Evolutionary conservation across 1,140 invertebrate genomes (phyloP), one percentile per base, ranked within the genome.

Genomic region (Saxidomus purpurata): DNA sequence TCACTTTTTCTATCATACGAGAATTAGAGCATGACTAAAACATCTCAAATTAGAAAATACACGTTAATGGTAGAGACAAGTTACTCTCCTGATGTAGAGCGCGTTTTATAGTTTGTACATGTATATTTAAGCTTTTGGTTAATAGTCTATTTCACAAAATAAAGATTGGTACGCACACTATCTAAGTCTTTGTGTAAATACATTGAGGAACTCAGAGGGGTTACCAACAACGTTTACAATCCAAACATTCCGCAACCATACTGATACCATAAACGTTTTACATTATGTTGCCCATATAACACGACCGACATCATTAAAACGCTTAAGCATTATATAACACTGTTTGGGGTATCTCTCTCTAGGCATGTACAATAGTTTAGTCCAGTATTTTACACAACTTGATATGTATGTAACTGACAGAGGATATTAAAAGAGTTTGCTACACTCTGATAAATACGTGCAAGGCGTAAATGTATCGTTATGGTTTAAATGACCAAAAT

Each of bases 231-330:
- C 19, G n/a, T 79, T 19, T 15, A 13, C 34, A 17, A 59, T 49
- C 74, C 49, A 79, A 13, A 88, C 77, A 74, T 69, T 81, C 76
- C 59, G 59, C 49, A 88, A n/a, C 74, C 86, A 19, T 63, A 55
- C 9, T 34, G 15, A 81, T 36, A 80, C 74, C 71, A 25, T 38
- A 86, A 15, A 11, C 77, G 43, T 52, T 71, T 88, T 28, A 88
- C 28, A 22, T 81, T n/a, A 11, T 3, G 77, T 0, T 31, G 34
- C 59, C 61, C 86, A 81, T 34, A 34, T 31, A 2, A 36, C 15
- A 36, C 77, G 52, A 22, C 55, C 52, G 3, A 22, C 19, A 2
- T 43, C 36, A 52, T 79, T 74, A 19, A 87, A 19, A 8, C 40
- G 22, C 28, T 76, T 81, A 36, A 89, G 25, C 76, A 81, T 89